Evolutionary conservation across 2,888 invertebrate species (phyloP).

Genomic region (Falcaria lacertinaria): DNA sequence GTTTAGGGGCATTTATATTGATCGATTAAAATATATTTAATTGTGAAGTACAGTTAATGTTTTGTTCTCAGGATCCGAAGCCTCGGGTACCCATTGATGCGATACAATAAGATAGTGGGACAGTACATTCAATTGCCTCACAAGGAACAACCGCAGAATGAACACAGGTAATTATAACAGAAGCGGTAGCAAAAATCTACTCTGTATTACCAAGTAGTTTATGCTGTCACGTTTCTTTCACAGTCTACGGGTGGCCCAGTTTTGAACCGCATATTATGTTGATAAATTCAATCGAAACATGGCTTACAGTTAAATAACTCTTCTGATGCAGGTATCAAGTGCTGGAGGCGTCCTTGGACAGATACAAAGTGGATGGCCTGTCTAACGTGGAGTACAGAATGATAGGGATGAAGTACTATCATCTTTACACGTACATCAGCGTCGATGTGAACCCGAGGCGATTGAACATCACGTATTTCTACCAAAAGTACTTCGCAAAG

Average conservation of each 20-base stretch:
- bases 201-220: too few relatives aligned
- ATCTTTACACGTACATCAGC: conserved; percentile 88
- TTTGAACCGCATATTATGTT: too few relatives aligned
- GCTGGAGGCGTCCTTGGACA: conserved; percentile 85
- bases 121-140: conserved; percentile 95
- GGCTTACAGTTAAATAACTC: too few relatives aligned
- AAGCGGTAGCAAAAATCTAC: too few relatives aligned
- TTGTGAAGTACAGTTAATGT: neutral
- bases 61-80: neutral
- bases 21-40: too few relatives aligned
- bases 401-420: conserved; percentile 80
- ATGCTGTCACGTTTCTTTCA: conserved; percentile 8
- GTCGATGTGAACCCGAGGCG: conserved; percentile 80
- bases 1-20: too few relatives aligned
- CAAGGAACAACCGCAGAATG: conserved; percentile 87
- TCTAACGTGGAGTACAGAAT: conserved; percentile 87
- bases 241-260: too few relatives aligned
- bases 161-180: too few relatives aligned
- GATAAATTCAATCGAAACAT: too few relatives aligned
- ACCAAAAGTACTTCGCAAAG: neutral
- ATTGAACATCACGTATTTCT: conserved; percentile 20
- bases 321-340: conserved; percentile 83
- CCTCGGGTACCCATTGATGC: conserved; percentile 86
- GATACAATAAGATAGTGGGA: conserved; percentile 92
- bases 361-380: conserved; percentile 89